phyloP scores from a whole-genome alignment of 2,113 vertebrate species.

The Ammodytes marinus region DNA sequence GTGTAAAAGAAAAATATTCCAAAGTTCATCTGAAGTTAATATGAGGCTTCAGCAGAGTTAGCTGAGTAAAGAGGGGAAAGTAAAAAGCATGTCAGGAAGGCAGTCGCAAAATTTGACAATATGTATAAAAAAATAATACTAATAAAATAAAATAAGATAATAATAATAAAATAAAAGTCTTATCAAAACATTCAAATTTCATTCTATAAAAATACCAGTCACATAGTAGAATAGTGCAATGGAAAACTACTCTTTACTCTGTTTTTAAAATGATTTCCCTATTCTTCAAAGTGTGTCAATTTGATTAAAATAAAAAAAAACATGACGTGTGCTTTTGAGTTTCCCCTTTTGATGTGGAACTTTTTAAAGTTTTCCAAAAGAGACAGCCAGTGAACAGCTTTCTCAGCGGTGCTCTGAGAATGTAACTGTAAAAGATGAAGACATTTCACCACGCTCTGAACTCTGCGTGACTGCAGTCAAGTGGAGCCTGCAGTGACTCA shows the following conservation, averaged over 20 bases:
- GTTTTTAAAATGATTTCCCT: slow-evolving; percentile 17
- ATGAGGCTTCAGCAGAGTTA: background rate
- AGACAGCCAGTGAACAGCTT: background rate
- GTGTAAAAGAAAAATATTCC: background rate
- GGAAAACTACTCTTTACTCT: background rate
- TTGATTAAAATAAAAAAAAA: slow-evolving; percentile 51
- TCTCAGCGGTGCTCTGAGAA: slow-evolving; percentile 42
- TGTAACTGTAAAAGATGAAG: background rate
- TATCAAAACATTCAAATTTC: too few relatives aligned
- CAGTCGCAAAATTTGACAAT: too few relatives aligned
- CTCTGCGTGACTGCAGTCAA: background rate
- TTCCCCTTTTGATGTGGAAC: slow-evolving; percentile 55
- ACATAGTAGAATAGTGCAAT: background rate
- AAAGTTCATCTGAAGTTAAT: background rate
- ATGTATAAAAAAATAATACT: too few relatives aligned
- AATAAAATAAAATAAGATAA: too few relatives aligned
- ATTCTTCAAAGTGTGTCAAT: slow-evolving; percentile 45
- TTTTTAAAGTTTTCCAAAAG: slow-evolving; percentile 18
- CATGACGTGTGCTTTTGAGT: background rate
- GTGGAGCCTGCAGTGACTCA: background rate
- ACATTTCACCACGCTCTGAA: background rate
- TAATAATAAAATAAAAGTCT: too few relatives aligned
- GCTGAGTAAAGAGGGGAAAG: too few relatives aligned
- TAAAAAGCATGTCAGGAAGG: too few relatives aligned
- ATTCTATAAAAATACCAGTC: too few relatives aligned